phyloP scores from a whole-genome alignment of 1,140 invertebrate species.

The Amphibalanus amphitrite region DNA sequence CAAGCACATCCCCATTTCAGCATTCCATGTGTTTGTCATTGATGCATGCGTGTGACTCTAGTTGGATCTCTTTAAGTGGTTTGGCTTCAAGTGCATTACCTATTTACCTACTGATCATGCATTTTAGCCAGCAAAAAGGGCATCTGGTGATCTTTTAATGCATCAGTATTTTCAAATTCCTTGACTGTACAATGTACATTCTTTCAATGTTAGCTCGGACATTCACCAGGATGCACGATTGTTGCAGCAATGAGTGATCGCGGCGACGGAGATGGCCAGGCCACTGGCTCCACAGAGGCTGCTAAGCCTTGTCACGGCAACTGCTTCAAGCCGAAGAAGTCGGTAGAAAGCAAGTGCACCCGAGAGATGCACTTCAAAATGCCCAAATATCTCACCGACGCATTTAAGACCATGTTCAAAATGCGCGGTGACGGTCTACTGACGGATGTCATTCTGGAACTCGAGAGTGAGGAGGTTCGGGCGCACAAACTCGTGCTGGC shows the following conservation, averaged over 20 bases:
- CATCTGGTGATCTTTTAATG: no score
- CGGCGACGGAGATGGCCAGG: not conserved
- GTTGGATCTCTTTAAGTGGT: no score
- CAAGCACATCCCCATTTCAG: no score
- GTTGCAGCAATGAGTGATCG: not conserved
- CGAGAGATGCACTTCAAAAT: not conserved
- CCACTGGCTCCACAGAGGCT: not conserved
- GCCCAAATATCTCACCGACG: not conserved
- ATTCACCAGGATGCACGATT: no score
- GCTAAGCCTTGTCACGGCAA: not conserved
- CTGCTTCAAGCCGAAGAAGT: not conserved
- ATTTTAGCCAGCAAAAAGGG: no score
- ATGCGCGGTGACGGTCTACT: slow-evolving; percentile 75
- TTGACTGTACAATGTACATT: no score
- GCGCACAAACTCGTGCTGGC: slow-evolving; percentile 83
- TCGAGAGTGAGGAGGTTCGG: slow-evolving; percentile 64
- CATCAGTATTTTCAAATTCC: no score
- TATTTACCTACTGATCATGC: no score
- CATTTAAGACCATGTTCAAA: slow-evolving; percentile 57
- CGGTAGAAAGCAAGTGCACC: not conserved
- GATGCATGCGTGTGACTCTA: no score
- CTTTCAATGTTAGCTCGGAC: no score
- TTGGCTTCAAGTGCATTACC: no score
- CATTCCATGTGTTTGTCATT: no score
- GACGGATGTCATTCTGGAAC: slow-evolving; percentile 70